Evolutionary conservation across 2,113 vertebrate genomes (phyloP).

Genomic region (Casuarius casuarius): DNA sequence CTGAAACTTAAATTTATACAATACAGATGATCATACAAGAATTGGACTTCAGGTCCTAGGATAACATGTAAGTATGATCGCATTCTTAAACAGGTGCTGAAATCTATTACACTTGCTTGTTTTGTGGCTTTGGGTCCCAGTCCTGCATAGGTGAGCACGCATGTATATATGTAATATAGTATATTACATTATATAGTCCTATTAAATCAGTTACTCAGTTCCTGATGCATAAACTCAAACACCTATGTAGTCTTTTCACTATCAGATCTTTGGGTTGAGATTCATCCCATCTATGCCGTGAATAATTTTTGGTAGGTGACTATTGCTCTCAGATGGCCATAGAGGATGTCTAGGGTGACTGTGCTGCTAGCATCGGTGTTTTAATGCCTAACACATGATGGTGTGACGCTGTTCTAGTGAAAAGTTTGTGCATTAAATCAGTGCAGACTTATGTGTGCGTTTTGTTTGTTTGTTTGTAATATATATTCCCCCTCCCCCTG

Average conservation of each 20-base stretch:
- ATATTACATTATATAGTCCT: not conserved
- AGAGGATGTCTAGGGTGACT: not conserved
- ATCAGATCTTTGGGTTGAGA: not conserved
- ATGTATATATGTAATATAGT: not conserved
- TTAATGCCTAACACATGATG: not conserved
- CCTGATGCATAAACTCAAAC: not conserved
- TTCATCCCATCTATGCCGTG: not conserved
- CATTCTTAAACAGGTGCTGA: not conserved
- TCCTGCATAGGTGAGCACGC: not conserved
- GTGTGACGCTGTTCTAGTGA: not conserved
- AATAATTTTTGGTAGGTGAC: not conserved
- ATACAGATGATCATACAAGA: not conserved
- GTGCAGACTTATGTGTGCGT: not conserved
- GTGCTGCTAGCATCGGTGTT: not conserved
- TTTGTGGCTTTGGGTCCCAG: not conserved
- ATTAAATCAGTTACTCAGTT: not conserved
- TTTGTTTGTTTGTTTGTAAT: not conserved
- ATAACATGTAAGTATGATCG: accelerated
- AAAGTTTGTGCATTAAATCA: not conserved
- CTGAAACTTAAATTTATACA: not conserved
- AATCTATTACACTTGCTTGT: not conserved
- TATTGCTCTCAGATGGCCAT: not conserved
- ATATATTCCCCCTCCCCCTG: not conserved
- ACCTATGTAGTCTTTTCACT: not conserved
- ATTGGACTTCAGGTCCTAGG: not conserved